phyloP scores from a whole-genome alignment of 2,888 invertebrate species.

The Drosophila falleni region DNA sequence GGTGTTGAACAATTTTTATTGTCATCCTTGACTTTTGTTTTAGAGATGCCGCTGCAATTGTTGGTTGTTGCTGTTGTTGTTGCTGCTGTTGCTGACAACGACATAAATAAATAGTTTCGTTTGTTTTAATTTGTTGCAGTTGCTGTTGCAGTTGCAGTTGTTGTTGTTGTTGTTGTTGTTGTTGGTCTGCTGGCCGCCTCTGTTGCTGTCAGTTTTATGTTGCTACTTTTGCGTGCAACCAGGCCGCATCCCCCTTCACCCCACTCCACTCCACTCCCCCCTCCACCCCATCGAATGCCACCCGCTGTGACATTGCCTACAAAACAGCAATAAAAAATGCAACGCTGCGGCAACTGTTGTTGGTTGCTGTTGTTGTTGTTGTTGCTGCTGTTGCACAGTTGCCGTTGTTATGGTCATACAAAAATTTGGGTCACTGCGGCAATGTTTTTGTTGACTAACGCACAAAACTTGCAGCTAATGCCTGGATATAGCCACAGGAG shows the following conservation, averaged over 20 bases:
- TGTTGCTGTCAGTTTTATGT: slow-evolving; percentile 64
- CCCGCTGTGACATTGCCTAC: slow-evolving; percentile 48
- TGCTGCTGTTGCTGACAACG: slow-evolving; percentile 51
- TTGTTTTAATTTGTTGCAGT: slow-evolving; percentile 56
- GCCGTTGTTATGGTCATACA: slow-evolving; percentile 58
- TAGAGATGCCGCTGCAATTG: slow-evolving; percentile 37
- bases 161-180: slow-evolving; percentile 28
- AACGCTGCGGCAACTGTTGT: slow-evolving; percentile 49
- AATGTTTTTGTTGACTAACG: slow-evolving; percentile 73
- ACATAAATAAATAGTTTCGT: slow-evolving; percentile 62
- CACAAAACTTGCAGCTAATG: slow-evolving; percentile 52
- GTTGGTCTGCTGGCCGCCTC: slow-evolving; percentile 39
- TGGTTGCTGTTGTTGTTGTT: slow-evolving; percentile 33
- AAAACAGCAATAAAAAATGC: slow-evolving; percentile 64
- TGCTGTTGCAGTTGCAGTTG: slow-evolving; percentile 25
- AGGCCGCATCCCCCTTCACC: no score
- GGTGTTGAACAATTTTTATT: slow-evolving; percentile 56
- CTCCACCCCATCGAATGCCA: slow-evolving; percentile 6
- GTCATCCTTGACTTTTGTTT: slow-evolving; percentile 50
- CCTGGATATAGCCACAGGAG: slow-evolving; percentile 21
- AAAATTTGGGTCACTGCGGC: slow-evolving; percentile 79
- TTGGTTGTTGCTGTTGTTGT: slow-evolving; percentile 28
- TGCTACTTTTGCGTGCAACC: slow-evolving; percentile 47
- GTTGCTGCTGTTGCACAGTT: slow-evolving; percentile 29
- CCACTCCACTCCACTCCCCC: no score